Base-by-base conservation (phyloP, 2,888 invertebrate genomes). In the Drosophila buzzatii region DNA sequence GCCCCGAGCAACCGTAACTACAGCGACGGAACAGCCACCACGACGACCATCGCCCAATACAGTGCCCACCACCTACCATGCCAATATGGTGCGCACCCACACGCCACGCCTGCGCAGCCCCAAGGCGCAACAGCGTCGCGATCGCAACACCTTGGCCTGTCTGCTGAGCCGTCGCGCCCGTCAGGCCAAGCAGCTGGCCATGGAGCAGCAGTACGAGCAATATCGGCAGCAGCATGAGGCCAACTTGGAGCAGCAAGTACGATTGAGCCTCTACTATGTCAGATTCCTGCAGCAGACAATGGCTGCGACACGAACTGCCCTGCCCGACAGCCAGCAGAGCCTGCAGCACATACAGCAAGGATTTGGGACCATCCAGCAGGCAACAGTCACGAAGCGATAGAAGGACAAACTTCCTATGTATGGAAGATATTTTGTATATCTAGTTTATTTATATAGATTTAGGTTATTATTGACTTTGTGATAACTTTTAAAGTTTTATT, bases 111-210 rank as follows among this genome's bases (percentile, higher is more conserved):
- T 81, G 44, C 82, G 81, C 44, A 83, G 74, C 49, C 69, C 78
- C 8, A 83, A 86, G 69, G 89, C 85, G 45, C 91, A 90, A 35
- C 73, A 84, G 58, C 84, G 82, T 16, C 87, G 89, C 2, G 79
- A 89, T 61, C 87, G 84, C 37, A 89, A 91, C 51, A 89, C 90
- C 0, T 23, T 83, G 41, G 85, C 84, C 5, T 83, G 85, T 23
- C 74, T 85, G 0, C 69, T 80, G 14, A 85, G 79, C 37, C 84
- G 87, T 0, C 77, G 89, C 4, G 71, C 81, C 6, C 69, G 83
- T 12, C 82, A 90, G 65, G 79, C 82, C 41, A 77, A 87, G 49
- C 73, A 89, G 16, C 31, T 68, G 6, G 73, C 73, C 18, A 49
- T 82, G 42, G 86, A 89, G 44, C 81, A 88, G 39, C 82, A 91